Evolutionary conservation across 2,888 invertebrate genomes (phyloP), one percentile per base, ranked within the genome.

Genomic region (Tetragonisca angustula): DNA sequence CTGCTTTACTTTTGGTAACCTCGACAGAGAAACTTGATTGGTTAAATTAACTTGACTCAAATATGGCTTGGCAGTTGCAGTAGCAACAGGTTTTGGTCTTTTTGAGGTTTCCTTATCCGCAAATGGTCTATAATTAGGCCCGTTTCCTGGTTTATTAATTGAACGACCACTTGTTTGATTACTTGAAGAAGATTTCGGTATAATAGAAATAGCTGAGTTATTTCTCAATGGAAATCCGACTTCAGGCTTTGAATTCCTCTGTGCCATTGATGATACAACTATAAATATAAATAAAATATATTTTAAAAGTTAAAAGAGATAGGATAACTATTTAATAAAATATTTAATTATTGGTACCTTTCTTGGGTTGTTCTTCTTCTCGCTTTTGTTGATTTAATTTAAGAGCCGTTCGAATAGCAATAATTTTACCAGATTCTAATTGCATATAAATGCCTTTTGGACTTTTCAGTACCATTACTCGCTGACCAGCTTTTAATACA

Each of bases 371-470:
- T 83, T 93, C 95, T 90, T 92, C 95, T 93, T 91, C 95, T 91
- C 85, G 95, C 92, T 94, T 95, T 94, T 85, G 95, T 94, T 91
- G 96, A 84, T 94, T 96, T 9, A 97, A 95, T 94, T 97, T 97
- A 87, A 97, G 96, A 0, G 97, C 97, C 0, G 97, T 97, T 92
- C 97, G 96, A 89, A 99, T 98, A 43, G 99, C 98, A 87, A 99
- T 98, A 83, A 99, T 98, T 95, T 98, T 98, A 50, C 99, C 99
- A 89, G 98, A 98, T 92, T 98, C 98, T 67, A 99, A 95, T 91
- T 99, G 98, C 97, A 99, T 98, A 95, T 99, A 99, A 88, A 99
- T 98, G 69, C 99, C 99, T 94, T 99, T 99, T 0, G 98, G 97
- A 13, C 99, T 99, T 94, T 98, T 98, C 61, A 99, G 95, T 6